Base-by-base conservation (phyloP, 2,888 invertebrate genomes). In the Cheilosia impressa region DNA sequence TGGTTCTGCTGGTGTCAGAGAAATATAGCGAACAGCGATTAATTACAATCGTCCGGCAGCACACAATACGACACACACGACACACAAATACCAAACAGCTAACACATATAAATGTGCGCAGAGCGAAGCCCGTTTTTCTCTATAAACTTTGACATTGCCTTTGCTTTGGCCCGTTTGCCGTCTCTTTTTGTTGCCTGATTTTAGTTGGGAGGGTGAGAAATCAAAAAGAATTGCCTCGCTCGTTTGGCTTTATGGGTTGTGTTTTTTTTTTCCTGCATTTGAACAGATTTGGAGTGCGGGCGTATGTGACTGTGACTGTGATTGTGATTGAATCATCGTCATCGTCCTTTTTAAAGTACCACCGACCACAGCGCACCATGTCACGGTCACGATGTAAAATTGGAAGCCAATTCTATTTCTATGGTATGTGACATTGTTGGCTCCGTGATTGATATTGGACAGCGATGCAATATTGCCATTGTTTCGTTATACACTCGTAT, bases 311-410 rank as follows among this genome's bases (percentile, higher is more conserved):
- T 78, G 63, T 73, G 38, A 38, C 41, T 72, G 79, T 72, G 68
- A 75, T 69, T 81, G 47, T 81, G 81, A 81, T 75, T 81, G 81
- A 81, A 81, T 81, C 75, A 81, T 81, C 63, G 75, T 68, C 62
- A 10, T 55, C 34, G 65, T 24, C 75, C 52, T 80, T 62, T 80
- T 68, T 73, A 52, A 68, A 80, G 62, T 47, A 53, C 53, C 62
- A 22, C 81, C 69, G 68, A 71, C 57, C 13, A 57, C 55, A 24
- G n/a, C 24, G 7, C 13, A 38, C 43, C 63, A 63, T 69, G 75
- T 63, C 63, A 75, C 55, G 75, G 81, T 69, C 75, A 58, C 47
- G 27, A 69, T 63, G 62, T 81, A 58, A 75, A 63, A 63, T 69
- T 57, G 43, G 45, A 81, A 81, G 81, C 55, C 75, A 69, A 81